These are phyloP conservation scores for Xestoiulus laeticollis DNA, from an alignment of 2,888 invertebrate species.

Conservation along the genomic window DNA sequence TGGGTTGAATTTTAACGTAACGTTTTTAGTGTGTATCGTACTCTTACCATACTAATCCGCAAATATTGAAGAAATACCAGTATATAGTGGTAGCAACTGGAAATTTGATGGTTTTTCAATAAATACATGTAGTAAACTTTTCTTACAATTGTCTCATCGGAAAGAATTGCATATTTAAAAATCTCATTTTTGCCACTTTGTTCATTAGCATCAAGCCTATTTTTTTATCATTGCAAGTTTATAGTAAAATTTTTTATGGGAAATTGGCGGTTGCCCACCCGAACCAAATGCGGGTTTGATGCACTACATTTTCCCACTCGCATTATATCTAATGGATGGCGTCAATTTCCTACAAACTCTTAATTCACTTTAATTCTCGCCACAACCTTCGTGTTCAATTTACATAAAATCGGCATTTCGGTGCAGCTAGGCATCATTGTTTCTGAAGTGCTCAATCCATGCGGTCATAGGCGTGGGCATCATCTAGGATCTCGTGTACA, in stretches of 20 bases:
- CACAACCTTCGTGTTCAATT: background rate
- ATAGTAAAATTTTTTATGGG: background rate
- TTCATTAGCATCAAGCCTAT: too few species aligned
- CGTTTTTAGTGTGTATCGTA: too few species aligned
- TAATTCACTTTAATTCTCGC: background rate
- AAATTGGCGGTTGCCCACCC: background rate
- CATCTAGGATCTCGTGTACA: background rate
- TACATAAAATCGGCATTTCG: background rate
- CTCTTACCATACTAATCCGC: too few species aligned
- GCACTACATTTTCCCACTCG: background rate
- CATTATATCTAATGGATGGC: background rate
- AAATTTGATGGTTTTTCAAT: too few species aligned
- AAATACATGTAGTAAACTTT: too few species aligned
- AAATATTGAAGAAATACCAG: too few species aligned
- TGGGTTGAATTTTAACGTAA: too few species aligned
- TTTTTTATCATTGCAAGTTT: background rate
- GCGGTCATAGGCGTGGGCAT: conserved; percentile 6
- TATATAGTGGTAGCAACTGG: too few species aligned
- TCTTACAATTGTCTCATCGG: too few species aligned
- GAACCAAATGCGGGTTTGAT: background rate
- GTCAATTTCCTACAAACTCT: background rate
- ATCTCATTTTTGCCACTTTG: too few species aligned
- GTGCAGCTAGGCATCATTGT: background rate
- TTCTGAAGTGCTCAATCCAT: background rate
- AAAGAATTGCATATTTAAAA: too few species aligned